Evolutionary conservation across 1,140 invertebrate species (phyloP).

Genomic region (Drosophila trapezifrons): DNA sequence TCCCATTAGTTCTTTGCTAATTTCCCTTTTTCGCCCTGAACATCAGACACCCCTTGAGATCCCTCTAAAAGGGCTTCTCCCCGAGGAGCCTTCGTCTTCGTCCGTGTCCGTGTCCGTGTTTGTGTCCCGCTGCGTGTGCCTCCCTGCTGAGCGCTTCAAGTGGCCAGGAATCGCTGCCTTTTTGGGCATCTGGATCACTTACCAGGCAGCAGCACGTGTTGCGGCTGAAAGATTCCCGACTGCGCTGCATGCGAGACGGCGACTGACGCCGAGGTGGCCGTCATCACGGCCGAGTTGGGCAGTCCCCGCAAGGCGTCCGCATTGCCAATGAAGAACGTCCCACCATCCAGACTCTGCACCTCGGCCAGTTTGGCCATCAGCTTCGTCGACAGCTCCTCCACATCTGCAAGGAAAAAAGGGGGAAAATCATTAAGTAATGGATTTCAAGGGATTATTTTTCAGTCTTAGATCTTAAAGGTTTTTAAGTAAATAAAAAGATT

Average conservation of each 20-base stretch:
- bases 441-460: too few relatives aligned
- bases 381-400: constrained; percentile 85
- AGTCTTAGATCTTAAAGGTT: too few relatives aligned
- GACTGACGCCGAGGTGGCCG: constrained; percentile 10
- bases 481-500: too few relatives aligned
- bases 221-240: constrained; percentile 78
- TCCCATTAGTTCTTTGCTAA: not conserved
- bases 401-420: constrained; percentile 72
- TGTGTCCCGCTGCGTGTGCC: constrained; percentile 1
- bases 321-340: constrained; percentile 83
- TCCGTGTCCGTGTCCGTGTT: too few relatives aligned
- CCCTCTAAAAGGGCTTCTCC: not conserved
- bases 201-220: constrained; percentile 83
- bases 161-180: constrained; percentile 9
- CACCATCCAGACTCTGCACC: constrained; percentile 81
- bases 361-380: constrained; percentile 84
- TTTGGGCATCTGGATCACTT: constrained; percentile 59
- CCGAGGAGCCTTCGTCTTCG: not conserved
- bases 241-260: constrained; percentile 34
- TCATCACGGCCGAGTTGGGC: constrained; percentile 43
- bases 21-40: not conserved
- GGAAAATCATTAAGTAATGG: too few relatives aligned
- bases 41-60: not conserved
- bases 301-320: constrained; percentile 71
- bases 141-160: constrained; percentile 41